A percentile compares a stretch with the other conserved stretches of the same genome.
Evolutionary conservation across 2,113 vertebrate genomes (phyloP).

Genomic region (Cyprinodon tularosa): DNA sequence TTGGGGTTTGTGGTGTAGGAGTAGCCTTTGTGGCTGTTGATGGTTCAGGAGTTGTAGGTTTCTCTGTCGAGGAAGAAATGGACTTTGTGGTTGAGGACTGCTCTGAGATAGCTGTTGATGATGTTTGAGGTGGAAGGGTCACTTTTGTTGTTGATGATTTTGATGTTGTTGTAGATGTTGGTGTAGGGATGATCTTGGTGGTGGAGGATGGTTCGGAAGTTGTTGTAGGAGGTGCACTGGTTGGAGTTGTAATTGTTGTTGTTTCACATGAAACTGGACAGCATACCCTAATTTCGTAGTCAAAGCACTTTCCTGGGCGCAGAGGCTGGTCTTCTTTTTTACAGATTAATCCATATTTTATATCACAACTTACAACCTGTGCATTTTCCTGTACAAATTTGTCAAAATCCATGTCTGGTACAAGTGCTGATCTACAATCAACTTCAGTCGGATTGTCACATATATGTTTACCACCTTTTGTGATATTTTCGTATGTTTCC

Average conservation of each 20-base stretch:
- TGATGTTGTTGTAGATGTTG: too few species aligned
- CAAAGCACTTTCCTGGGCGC: conserved; percentile 30
- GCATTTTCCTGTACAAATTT: neutral
- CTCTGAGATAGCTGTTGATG: too few species aligned
- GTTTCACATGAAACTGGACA: conserved; percentile 3
- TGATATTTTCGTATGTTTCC: conserved; percentile 69
- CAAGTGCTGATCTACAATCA: conserved; percentile 3
- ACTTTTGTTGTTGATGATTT: too few species aligned
- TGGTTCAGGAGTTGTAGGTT: too few species aligned
- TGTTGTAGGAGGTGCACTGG: neutral
- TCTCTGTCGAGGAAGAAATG: too few species aligned
- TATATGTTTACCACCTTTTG: conserved; percentile 19
- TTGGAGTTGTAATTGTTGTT: neutral
- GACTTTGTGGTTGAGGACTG: too few species aligned
- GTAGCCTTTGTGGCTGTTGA: too few species aligned
- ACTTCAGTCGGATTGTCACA: conserved; percentile 23
- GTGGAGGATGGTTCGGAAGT: too few species aligned
- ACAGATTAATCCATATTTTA: conserved; percentile 45
- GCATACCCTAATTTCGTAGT: conserved; percentile 62
- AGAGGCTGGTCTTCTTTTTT: conserved; percentile 5
- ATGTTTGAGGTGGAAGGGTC: too few species aligned
- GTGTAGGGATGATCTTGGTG: too few species aligned
- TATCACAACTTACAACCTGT: conserved; percentile 46
- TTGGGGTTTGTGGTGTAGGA: too few species aligned
- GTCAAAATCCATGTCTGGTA: conserved; percentile 2